These are phyloP conservation scores for Chiroxiphia lanceolata DNA, from an alignment of 2,797 vertebrate genomes.

Conservation along the genomic window DNA sequence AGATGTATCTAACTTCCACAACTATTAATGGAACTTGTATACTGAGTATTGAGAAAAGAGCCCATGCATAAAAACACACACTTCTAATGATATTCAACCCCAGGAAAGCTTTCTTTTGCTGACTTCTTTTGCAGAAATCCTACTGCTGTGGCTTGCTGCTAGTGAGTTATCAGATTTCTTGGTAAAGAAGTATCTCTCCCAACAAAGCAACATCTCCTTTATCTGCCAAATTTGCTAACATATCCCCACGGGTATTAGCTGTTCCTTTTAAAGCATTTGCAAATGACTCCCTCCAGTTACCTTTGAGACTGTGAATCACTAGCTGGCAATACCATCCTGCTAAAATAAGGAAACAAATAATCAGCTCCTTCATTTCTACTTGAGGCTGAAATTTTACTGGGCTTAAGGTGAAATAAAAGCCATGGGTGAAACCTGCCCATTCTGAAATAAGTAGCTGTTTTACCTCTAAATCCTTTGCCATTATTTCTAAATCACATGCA, in stretches of 20 bases:
- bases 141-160: not conserved
- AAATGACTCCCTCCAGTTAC: not conserved
- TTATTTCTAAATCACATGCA: not conserved
- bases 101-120: conserved; percentile 1
- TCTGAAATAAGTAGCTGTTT: not conserved
- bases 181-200: not conserved
- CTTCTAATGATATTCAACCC: not conserved
- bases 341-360: not conserved
- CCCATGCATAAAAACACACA: not conserved
- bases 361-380: not conserved
- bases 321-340: not conserved
- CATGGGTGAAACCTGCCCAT: not conserved
- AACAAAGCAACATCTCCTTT: not conserved
- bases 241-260: not conserved
- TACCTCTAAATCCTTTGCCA: not conserved
- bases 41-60: not conserved
- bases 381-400: not conserved
- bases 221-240: not conserved
- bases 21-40: not conserved
- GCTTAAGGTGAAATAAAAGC: conserved; percentile 2
- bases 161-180: not conserved
- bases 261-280: not conserved
- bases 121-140: not conserved
- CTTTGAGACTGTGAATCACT: not conserved
- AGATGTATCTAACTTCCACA: conserved; percentile 15